Conservation (phyloP, 1,140 invertebrate species). For the Stegodyphus mimosarum region DNA sequence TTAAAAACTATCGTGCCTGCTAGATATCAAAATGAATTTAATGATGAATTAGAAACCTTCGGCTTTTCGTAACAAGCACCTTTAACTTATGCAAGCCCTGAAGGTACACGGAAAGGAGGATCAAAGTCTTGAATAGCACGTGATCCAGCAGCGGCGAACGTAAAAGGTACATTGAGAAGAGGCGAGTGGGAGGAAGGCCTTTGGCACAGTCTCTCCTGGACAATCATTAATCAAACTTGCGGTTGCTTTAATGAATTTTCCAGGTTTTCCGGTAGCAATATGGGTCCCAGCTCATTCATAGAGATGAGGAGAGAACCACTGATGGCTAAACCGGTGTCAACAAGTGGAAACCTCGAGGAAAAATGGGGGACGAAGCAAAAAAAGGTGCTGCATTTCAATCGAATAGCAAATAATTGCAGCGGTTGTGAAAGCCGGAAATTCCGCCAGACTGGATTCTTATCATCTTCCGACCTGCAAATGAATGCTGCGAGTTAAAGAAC, state of each 20-base stretch:
- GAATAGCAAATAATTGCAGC: too few relatives aligned
- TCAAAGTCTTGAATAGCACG: slow-evolving; percentile 14
- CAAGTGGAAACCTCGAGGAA: slow-evolving; percentile 12
- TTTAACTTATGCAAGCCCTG: slow-evolving; percentile 16
- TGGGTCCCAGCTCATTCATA: slow-evolving; percentile 13
- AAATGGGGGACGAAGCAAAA: background rate
- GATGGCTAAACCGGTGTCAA: slow-evolving; percentile 7
- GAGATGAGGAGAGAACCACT: slow-evolving; percentile 16
- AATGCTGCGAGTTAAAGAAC: too few relatives aligned
- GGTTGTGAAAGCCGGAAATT: too few relatives aligned
- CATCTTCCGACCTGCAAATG: too few relatives aligned
- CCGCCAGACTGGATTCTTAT: too few relatives aligned
- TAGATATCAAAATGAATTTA: background rate
- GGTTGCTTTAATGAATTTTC: slow-evolving; percentile 49
- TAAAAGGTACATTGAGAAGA: slow-evolving; percentile 19
- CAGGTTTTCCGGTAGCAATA: slow-evolving; percentile 11
- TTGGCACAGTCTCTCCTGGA: slow-evolving; percentile 14
- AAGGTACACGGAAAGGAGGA: background rate
- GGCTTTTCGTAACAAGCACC: slow-evolving; percentile 12
- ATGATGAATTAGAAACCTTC: background rate
- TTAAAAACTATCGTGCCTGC: background rate
- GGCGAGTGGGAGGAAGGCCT: background rate
- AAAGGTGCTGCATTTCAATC: too few relatives aligned
- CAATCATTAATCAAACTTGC: slow-evolving; percentile 45
- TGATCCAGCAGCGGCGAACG: slow-evolving; percentile 15